Evolutionary conservation across 2,888 invertebrate species (phyloP), one percentile per base, ranked within the genome.

Genomic region (Folsomia manolachei): DNA sequence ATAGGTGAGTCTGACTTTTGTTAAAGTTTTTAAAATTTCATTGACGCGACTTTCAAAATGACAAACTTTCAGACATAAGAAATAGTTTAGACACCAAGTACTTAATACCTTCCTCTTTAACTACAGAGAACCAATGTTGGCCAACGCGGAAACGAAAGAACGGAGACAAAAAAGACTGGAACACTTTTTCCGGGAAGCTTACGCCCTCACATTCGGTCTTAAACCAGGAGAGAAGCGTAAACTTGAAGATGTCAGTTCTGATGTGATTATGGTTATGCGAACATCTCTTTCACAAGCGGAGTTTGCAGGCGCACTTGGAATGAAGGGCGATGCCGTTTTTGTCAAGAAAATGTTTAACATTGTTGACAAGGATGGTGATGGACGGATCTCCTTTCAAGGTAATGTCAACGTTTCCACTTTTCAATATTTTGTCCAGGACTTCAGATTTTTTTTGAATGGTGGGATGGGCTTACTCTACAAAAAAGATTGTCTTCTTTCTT

Each of bases 261-360:
- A 95, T 80, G 86, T 92, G 72, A 92, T 95, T 67, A 94, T 94
- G 75, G 94, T 95, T 0, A 96, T 95, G 95, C 86, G 95, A 67
- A 96, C 95, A 0, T 94, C 94, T 0, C 84, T 96, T 72, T 94
- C 95, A 0, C 94, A 93, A 82, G 88, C 91, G 65, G 97, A 97
- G 84, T 96, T 97, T 82, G 97, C 97, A 0, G 93, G 93, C 69
- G 97, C 97, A 0, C 86, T 97, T 2, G 97, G 97, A 53, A 97
- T 97, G 97, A 92, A 92, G 83, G 87, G 93, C 0, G 94, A 95
- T 82, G 96, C 95, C 24, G 91, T 97, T 69, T 97, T 97, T 83
- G 96, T 97, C 0, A 90, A 93, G 82, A 94, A 95, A 85, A 97
- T 97, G 97, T 97, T 97, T 83, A 95, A 96, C 81, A 95, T 96